Evolutionary conservation across 2,113 vertebrate genomes (phyloP).

Genomic region (Psittacara wagleri): DNA sequence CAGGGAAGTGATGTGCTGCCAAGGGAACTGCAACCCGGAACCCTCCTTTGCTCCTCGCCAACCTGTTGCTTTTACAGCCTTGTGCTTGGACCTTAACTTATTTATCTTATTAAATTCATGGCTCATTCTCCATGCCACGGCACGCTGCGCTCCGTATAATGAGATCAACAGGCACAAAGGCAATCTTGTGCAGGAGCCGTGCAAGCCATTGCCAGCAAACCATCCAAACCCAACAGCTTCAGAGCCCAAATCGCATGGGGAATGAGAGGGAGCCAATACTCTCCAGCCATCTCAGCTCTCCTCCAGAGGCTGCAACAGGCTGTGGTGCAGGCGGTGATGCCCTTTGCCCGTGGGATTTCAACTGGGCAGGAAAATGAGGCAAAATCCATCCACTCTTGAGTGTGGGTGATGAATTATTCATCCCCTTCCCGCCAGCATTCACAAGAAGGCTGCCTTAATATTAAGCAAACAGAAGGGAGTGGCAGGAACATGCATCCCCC

Average conservation of each 20-base stretch:
- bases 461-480: not conserved
- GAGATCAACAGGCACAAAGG: not conserved
- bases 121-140: rapidly evolving
- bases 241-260: rapidly evolving
- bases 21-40: rapidly evolving
- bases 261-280: not conserved
- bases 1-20: rapidly evolving
- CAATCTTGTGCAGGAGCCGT: not conserved
- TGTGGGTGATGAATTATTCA: not conserved
- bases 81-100: rapidly evolving
- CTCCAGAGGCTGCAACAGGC: not conserved
- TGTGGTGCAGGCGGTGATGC: rapidly evolving
- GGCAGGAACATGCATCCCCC: not conserved
- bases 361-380: rapidly evolving
- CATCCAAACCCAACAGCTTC: rapidly evolving
- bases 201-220: not conserved
- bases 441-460: not conserved
- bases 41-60: not conserved
- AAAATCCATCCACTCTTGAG: rapidly evolving
- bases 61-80: not conserved
- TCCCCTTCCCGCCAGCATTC: not conserved
- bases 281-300: not conserved
- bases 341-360: not conserved
- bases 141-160: rapidly evolving
- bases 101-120: not conserved